A percentile compares a stretch with the other conserved stretches of the same genome.
Evolutionary conservation across 2,888 invertebrate genomes (phyloP).

Genomic region (Phyllotreta cruciferae): DNA sequence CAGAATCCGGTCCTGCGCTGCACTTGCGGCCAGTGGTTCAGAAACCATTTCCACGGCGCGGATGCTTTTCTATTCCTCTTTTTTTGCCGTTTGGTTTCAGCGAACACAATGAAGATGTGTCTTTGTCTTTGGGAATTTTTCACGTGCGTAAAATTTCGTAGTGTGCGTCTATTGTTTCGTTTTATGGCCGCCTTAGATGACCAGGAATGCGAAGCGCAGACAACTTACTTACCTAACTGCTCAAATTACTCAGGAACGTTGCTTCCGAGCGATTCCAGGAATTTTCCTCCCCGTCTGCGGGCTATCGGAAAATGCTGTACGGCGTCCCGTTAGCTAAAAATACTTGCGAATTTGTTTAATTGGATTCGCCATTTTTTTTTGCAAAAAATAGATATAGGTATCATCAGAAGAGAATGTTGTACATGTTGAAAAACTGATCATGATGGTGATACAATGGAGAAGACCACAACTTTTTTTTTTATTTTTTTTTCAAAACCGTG

Average conservation of each 20-base stretch:
- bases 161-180: slow-evolving; percentile 36
- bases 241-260: slow-evolving; percentile 29
- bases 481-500: no score
- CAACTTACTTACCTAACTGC: slow-evolving; percentile 23
- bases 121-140: slow-evolving; percentile 36
- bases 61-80: slow-evolving; percentile 10
- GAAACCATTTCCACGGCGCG: slow-evolving; percentile 17
- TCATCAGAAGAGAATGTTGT: no score
- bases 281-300: slow-evolving; percentile 11
- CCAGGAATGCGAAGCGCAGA: slow-evolving; percentile 25
- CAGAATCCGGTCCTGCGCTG: slow-evolving; percentile 13
- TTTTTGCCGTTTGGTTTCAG: slow-evolving; percentile 22
- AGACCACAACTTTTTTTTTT: no score
- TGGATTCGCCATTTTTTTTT: no score
- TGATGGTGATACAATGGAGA: no score
- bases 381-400: no score
- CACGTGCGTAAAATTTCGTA: slow-evolving; percentile 37
- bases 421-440: no score
- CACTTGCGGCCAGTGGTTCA: slow-evolving; percentile 9
- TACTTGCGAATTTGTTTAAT: no score
- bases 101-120: slow-evolving; percentile 37
- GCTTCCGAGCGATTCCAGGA: slow-evolving; percentile 21
- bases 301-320: neutral
- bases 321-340: no score
- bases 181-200: slow-evolving; percentile 28